These are phyloP conservation scores for Drosophila barbarae DNA, from an alignment of 2,888 invertebrate species.

Conservation along the genomic window DNA sequence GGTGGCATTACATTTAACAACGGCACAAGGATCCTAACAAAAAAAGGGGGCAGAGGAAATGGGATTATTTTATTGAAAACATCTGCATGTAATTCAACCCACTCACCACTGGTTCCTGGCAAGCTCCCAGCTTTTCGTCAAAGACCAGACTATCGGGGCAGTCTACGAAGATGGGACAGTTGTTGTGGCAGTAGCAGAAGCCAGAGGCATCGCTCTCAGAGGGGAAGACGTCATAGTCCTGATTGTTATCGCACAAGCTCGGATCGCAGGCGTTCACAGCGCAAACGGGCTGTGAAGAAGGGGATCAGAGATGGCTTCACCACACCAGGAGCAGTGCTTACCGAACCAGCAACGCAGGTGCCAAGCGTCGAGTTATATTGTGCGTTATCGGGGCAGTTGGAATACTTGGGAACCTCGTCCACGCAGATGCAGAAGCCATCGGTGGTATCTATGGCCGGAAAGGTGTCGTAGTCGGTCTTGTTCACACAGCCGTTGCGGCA, in stretches of 20 bases:
- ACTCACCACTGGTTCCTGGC: conserved; percentile 29
- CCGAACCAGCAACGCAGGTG: conserved; percentile 9
- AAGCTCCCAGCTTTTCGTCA: conserved; percentile 15
- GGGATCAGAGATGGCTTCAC: not conserved
- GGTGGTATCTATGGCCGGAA: conserved; percentile 44
- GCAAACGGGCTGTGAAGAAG: conserved; percentile 20
- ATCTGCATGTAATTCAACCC: not conserved
- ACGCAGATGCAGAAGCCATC: conserved; percentile 64
- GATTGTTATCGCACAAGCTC: conserved; percentile 5
- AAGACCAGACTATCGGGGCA: conserved; percentile 51
- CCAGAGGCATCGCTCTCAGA: conserved; percentile 34
- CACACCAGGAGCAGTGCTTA: not conserved
- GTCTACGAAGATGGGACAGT: conserved; percentile 23
- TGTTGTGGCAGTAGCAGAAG: conserved; percentile 64
- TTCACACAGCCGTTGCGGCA: conserved; percentile 49
- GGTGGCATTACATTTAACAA: conserved; percentile 21
- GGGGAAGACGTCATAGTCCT: conserved; percentile 25
- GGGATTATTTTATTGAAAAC: not conserved
- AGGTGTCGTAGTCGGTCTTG: conserved; percentile 31
- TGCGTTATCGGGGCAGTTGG: conserved; percentile 8
- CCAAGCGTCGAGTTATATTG: conserved; percentile 25
- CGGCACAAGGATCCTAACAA: conserved; percentile 24
- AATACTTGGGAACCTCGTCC: conserved; percentile 39
- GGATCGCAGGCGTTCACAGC: conserved; percentile 42
- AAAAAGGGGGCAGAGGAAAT: not conserved